Conservation (phyloP, 2,888 invertebrate species). For the Napeogenes inachia region DNA sequence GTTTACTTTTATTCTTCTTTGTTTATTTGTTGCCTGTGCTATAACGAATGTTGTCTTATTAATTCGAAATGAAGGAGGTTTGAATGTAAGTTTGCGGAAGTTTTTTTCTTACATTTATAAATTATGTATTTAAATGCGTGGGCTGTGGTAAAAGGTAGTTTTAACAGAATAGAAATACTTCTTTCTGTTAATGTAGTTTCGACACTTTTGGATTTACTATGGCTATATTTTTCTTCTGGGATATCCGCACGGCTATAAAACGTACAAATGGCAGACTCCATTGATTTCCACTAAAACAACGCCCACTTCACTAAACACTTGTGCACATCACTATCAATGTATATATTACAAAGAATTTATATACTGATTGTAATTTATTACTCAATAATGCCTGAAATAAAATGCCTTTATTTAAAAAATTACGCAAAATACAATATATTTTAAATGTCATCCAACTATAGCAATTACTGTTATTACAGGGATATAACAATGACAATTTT, state of each 20-base stretch:
- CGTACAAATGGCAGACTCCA: constrained; percentile 1
- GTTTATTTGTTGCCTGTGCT: too few relatives aligned
- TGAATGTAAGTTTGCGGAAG: neutral
- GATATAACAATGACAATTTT: too few relatives aligned
- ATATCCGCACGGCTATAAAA: constrained; percentile 11
- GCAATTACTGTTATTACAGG: too few relatives aligned
- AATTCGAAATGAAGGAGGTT: too few relatives aligned
- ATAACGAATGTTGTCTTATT: too few relatives aligned
- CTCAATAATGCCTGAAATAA: too few relatives aligned
- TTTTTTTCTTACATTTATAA: constrained; percentile 1
- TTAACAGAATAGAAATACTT: constrained; percentile 15
- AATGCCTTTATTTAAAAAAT: too few relatives aligned
- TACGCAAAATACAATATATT: too few relatives aligned
- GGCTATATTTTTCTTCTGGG: constrained; percentile 5
- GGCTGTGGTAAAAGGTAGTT: constrained; percentile 6
- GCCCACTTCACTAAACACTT: constrained; percentile 10
- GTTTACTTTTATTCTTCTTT: too few relatives aligned
- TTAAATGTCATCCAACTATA: too few relatives aligned
- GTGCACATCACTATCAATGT: neutral
- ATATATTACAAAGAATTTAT: neutral
- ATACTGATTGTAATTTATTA: too few relatives aligned
- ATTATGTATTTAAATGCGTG: neutral
- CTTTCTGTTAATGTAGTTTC: constrained; percentile 10
- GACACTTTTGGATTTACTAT: constrained; percentile 12
- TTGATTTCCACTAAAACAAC: constrained; percentile 8